Base-by-base conservation (phyloP, 2,113 vertebrate genomes). In the Osmerus eperlanus region DNA sequence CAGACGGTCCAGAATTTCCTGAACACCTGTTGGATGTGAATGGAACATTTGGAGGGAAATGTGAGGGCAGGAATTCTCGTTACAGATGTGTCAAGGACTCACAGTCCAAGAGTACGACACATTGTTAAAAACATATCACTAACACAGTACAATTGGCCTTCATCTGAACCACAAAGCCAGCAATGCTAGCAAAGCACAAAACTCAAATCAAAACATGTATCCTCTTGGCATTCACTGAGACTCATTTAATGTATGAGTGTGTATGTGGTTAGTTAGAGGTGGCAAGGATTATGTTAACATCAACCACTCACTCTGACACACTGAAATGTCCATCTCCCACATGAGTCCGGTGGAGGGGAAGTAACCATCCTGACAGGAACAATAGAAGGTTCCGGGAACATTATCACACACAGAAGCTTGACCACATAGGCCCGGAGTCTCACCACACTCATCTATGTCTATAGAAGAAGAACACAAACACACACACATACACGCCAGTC, bases 371-470 rank as follows among this genome's bases (percentile, higher is more conserved):
- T 74, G 73, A 72, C 89, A 91, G 18, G 78, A 88, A 52, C 89
- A 91, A 41, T 70, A 70, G 65, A 81, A 90, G 19, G 67, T 72
- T 16, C 87, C 87, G 0, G 69, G 76, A 53, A 8, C 47, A 28
- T 89, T 89, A 9, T 74, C 83, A 19, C 89, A 91, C 15, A 82
- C 14, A 19, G 86, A 71, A 12, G 65, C 18, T 5, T 0, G 2
- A 6, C 89, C 89, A 80, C 89, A 91, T 52, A 85, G 36, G 21
- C 54, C 53, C 0, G 76, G 66, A 1, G 62, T 81, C 71, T 86
- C 78, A 6, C 0, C 52, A 68, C 89, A 91, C 66, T 91, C 89
- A 11, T 91, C 76, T 51, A 86, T 81, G 41, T 91, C 88, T 90
- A 70, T 21, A 41, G 51, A 2, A 67, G 41, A 70, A 8, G 41